Conservation (phyloP, 2,888 invertebrate species). For the Drosophila leonis region DNA sequence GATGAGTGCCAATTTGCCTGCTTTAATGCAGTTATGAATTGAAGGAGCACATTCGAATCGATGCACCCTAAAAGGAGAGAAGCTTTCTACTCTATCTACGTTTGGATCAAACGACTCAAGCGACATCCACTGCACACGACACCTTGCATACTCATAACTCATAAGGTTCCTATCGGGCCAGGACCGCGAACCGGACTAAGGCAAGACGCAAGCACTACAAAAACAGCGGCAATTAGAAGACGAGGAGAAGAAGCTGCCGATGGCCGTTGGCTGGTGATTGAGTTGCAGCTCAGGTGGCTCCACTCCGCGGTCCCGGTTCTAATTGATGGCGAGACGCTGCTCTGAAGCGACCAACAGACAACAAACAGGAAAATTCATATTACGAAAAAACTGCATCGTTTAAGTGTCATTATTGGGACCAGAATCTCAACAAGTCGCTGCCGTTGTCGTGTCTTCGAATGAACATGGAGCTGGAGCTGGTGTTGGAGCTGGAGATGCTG, state of each 20-base stretch:
- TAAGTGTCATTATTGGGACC: slow-evolving; percentile 80
- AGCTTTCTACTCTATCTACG: slow-evolving; percentile 57
- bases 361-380: slow-evolving; percentile 78
- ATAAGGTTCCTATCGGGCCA: slow-evolving; percentile 39
- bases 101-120: slow-evolving; percentile 34
- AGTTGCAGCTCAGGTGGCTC: slow-evolving; percentile 75
- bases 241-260: slow-evolving; percentile 56
- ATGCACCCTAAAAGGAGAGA: slow-evolving; percentile 38
- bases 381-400: slow-evolving; percentile 79
- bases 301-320: slow-evolving; percentile 46
- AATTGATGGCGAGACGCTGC: slow-evolving; percentile 69
- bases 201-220: slow-evolving; percentile 31
- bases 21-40: slow-evolving; percentile 30
- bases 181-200: slow-evolving; percentile 33
- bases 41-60: slow-evolving; percentile 24
- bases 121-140: slow-evolving; percentile 39
- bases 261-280: slow-evolving; percentile 67
- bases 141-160: slow-evolving; percentile 61
- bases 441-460: slow-evolving; percentile 50
- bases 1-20: slow-evolving; percentile 63
- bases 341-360: slow-evolving; percentile 49
- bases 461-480: slow-evolving; percentile 30
- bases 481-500: slow-evolving; percentile 12
- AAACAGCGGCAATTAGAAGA: slow-evolving; percentile 71
- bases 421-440: slow-evolving; percentile 76